Base-by-base conservation (phyloP, 2,888 invertebrate species). In the Saturnia pavonia region DNA sequence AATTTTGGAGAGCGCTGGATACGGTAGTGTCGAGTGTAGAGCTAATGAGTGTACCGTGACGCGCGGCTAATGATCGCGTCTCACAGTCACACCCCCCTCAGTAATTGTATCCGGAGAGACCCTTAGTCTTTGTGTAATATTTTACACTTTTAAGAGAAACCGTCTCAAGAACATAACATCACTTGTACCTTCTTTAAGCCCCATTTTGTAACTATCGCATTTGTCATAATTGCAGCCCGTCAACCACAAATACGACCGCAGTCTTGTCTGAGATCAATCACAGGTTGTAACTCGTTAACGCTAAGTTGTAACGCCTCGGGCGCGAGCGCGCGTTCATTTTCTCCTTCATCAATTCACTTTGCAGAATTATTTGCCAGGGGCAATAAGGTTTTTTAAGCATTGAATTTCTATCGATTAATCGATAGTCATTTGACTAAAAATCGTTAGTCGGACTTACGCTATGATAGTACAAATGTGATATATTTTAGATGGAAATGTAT, bases 21-120 rank as follows among this genome's bases (percentile, higher is more conserved):
- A 65, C 40, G 65, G 65, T 42, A 70, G 76, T 74, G 77, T 80
- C 73, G 73, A 79, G 80, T 80, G 80, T 72, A 74, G 71, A 70
- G 80, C 81, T 80, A 79, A 80, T 80, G 80, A 80, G 75, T 75
- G 72, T 76, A 74, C 72, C 73, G 75, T 40, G 71, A 67, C 71
- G 76, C 71, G 76, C 79, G 72, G 75, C 80, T 80, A 79, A 79
- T 79, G 80, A 79, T 75, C 80, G 75, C 75, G 51, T 27, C 65
- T 54, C 22, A 54, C 8, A 40, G 77, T 78, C 74, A 75, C 77
- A 76, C 27, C 42, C 25, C 57, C 25, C 14, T 60, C 57, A 54
- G 71, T 71, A 71, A 71, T 48, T 68, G 63, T 65, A 71, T n/a
- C 27, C 45, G 40, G 51, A 60, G 57, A 60, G 57, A 60, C 57